phyloP scores from a whole-genome alignment of 2,797 vertebrate genomes.

The Lepidocolaptes lacrymiger region DNA sequence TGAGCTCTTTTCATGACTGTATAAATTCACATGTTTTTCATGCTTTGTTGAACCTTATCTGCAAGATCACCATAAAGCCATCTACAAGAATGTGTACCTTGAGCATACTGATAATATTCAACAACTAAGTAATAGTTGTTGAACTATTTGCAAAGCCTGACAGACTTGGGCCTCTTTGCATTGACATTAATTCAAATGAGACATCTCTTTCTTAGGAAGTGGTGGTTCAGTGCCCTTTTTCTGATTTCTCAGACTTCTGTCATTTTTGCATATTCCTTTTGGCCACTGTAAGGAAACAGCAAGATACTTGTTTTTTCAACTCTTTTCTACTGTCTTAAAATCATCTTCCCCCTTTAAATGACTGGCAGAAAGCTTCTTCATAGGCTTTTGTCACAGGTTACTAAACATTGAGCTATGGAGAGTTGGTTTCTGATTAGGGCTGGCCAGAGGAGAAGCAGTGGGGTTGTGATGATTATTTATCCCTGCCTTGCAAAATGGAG shows the following conservation, averaged over 20 bases:
- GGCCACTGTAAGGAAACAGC: not conserved
- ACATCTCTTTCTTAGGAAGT: slow-evolving; percentile 10
- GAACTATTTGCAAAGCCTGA: slow-evolving; percentile 3
- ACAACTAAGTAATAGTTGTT: not conserved
- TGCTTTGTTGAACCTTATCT: slow-evolving; percentile 11
- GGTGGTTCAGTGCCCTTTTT: not conserved
- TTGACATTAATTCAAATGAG: slow-evolving; percentile 33
- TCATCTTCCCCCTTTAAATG: not conserved
- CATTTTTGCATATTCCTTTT: not conserved
- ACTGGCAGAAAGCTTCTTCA: not conserved
- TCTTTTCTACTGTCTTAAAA: not conserved
- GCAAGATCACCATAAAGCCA: slow-evolving; percentile 28
- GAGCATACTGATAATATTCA: not conserved
- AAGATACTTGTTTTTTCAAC: not conserved
- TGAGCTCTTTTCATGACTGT: not conserved
- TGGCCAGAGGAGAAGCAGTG: not conserved
- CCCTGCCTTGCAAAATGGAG: not conserved
- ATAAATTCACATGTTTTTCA: slow-evolving; percentile 29
- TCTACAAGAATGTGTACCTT: slow-evolving; percentile 18
- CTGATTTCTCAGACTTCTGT: not conserved
- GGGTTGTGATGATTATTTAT: not conserved
- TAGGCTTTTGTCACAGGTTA: not conserved
- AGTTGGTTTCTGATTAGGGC: not conserved
- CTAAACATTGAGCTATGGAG: not conserved
- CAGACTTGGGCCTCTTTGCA: not conserved